These are phyloP conservation scores for Caenorhabditis macrosperma DNA, from an alignment of 2,888 invertebrate genomes.

Conservation along the genomic window DNA sequence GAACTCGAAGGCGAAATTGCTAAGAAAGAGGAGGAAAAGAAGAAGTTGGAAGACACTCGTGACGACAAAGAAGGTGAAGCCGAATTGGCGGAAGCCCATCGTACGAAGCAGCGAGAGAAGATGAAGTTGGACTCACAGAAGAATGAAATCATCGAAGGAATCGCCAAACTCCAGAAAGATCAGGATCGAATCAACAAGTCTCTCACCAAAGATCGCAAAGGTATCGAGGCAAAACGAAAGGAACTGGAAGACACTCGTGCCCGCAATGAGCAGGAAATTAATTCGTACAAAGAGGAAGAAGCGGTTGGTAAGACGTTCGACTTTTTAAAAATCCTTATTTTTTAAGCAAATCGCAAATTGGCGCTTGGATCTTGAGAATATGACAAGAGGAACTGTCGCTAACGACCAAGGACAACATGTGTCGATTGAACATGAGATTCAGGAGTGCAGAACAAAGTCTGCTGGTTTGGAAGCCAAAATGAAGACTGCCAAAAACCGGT, in stretches of 20 bases:
- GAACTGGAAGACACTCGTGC: background rate
- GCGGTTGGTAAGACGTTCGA: constrained; percentile 3
- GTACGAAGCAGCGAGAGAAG: constrained; percentile 16
- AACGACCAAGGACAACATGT: constrained; percentile 87
- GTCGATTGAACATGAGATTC: constrained; percentile 91
- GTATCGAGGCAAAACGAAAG: background rate
- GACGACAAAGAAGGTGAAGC: background rate
- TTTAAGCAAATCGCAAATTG: constrained; percentile 10
- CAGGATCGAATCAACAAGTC: background rate
- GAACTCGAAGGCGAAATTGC: constrained; percentile 14
- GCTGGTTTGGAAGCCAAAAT: constrained; percentile 18
- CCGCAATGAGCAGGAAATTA: constrained; percentile 1
- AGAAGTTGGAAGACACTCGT: constrained; percentile 1
- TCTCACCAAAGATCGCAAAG: constrained; percentile 10
- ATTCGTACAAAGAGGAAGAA: constrained; percentile 39
- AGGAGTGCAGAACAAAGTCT: constrained; percentile 81
- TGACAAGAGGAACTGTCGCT: constrained; percentile 88
- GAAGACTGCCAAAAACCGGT: constrained; percentile 25
- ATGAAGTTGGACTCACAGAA: constrained; percentile 37
- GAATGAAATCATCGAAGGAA: background rate
- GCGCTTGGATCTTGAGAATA: constrained; percentile 84
- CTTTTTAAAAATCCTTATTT: background rate
- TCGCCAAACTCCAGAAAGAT: background rate
- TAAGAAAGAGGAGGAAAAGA: constrained; percentile 78
- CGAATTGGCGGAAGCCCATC: background rate